These are phyloP conservation scores for Poecilia latipinna DNA, from an alignment of 2,113 vertebrate genomes.

Conservation along the genomic window DNA sequence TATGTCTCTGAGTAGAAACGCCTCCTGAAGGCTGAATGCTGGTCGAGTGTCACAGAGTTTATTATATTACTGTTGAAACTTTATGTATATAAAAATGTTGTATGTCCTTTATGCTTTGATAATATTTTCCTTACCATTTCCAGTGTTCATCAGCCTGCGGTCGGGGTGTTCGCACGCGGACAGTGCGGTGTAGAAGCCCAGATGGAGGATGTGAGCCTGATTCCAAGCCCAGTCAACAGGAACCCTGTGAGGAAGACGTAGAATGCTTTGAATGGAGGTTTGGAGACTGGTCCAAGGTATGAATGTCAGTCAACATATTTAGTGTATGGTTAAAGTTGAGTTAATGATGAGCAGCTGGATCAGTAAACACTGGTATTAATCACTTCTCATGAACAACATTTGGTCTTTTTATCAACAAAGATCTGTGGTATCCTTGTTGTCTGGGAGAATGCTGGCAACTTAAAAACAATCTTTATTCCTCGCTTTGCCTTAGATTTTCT, in stretches of 20 bases:
- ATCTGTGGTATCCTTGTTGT: not conserved
- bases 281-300: conserved; percentile 96
- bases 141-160: conserved; percentile 94
- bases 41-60: no score
- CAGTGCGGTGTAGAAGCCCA: conserved; percentile 89
- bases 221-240: conserved; percentile 83
- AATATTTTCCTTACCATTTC: not conserved
- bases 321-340: not conserved
- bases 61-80: no score
- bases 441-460: no score
- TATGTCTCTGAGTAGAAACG: no score
- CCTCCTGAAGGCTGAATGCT: no score
- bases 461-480: no score
- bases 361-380: not conserved
- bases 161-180: conserved; percentile 84
- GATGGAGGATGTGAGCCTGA: conserved; percentile 88
- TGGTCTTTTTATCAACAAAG: not conserved
- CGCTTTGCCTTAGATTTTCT: no score
- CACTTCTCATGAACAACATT: not conserved
- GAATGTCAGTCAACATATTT: not conserved
- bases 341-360: not conserved
- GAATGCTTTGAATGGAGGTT: conserved; percentile 96
- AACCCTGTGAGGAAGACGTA: conserved; percentile 89
- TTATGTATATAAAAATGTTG: not conserved
- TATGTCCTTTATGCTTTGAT: not conserved